These are phyloP conservation scores for Tinamus major DNA, from an alignment of 2,797 vertebrate species.

Conservation along the genomic window DNA sequence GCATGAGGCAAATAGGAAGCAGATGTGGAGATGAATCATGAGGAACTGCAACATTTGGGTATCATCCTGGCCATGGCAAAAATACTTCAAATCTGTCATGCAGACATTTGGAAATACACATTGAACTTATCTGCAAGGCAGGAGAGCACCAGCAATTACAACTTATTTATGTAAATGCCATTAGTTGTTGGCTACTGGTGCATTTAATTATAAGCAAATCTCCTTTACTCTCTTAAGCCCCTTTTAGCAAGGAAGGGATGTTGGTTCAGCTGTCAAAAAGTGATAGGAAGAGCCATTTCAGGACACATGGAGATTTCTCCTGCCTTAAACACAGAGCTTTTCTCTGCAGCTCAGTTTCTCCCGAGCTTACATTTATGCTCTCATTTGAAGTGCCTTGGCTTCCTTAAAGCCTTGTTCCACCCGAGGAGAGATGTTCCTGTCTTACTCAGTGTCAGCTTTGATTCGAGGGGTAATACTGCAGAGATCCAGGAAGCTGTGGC, in stretches of 20 bases:
- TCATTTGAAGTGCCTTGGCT: background rate
- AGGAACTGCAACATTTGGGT: background rate
- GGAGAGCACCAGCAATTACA: slow-evolving; percentile 36
- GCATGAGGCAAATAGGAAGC: background rate
- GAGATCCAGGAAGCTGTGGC: background rate
- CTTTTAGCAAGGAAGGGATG: slow-evolving; percentile 39
- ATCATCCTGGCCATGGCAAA: background rate
- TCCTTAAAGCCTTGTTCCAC: background rate
- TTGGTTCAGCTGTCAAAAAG: slow-evolving; percentile 42
- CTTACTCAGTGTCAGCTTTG: slow-evolving; percentile 18
- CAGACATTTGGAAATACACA: background rate
- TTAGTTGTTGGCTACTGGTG: slow-evolving; percentile 11
- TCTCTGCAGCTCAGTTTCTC: background rate
- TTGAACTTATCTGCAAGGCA: slow-evolving; percentile 21
- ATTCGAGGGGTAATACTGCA: slow-evolving; percentile 38
- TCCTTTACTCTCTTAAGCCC: slow-evolving; percentile 54
- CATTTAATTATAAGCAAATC: slow-evolving; percentile 20
- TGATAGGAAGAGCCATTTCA: background rate
- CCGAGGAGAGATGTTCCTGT: slow-evolving; percentile 21
- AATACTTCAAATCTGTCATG: background rate
- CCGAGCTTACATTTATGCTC: background rate
- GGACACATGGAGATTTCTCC: background rate
- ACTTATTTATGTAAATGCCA: slow-evolving; percentile 48
- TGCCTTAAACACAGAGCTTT: background rate
- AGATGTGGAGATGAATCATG: background rate